Base-by-base conservation (phyloP, 2,113 vertebrate species). In the Prunella fulvescens region DNA sequence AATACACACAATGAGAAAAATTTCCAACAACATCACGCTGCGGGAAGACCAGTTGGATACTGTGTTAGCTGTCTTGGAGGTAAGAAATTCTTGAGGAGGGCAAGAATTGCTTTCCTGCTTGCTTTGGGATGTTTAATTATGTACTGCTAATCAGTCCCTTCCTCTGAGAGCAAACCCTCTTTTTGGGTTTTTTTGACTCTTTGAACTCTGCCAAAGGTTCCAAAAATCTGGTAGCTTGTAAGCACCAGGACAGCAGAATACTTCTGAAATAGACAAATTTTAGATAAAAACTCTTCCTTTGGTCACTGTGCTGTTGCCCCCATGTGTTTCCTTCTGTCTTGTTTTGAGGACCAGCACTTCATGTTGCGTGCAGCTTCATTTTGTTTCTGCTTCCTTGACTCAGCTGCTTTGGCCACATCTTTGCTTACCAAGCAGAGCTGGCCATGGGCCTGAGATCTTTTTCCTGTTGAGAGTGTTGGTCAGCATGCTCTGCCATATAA, bases 11-110 rank as follows among this genome's bases (percentile, higher is more conserved):
- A 98, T 99, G 97, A 98, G 99, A 39, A 98, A 99, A 74, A 99
- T 99, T 93, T 99, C 99, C 40, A 98, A 98, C 60, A 98, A 99
- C 48, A 99, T 99, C 80, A 99, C 99, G 0, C 98, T 99, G 44
- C 84, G 99, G 51, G 99, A 99, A 87, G 99, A 99, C 93, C 99
- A 99, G 97, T 98, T 99, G 96, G 99, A 99, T 96, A 99, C 99
- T 0, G 99, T 99, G 70, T 97, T 99, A 45, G 99, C 99, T 9
- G 99, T 99, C 57, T 61, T 99, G 90, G 99, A 99, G 99, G 99
- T 99, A 91, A 91, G 94, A 39, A 33, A 12, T 65, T 13, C 35
- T 6, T 54, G 6, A 69, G 29, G 77, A 57, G 31, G 19, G 19
- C 2, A 11, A 10, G 51, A 50, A 44, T 10, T 11, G 28, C 31